Percentiles rank a stretch among this genome's conserved stretches.
phyloP scores from a whole-genome alignment of 2,888 invertebrate species.

The Drosophila atroscutellata region DNA sequence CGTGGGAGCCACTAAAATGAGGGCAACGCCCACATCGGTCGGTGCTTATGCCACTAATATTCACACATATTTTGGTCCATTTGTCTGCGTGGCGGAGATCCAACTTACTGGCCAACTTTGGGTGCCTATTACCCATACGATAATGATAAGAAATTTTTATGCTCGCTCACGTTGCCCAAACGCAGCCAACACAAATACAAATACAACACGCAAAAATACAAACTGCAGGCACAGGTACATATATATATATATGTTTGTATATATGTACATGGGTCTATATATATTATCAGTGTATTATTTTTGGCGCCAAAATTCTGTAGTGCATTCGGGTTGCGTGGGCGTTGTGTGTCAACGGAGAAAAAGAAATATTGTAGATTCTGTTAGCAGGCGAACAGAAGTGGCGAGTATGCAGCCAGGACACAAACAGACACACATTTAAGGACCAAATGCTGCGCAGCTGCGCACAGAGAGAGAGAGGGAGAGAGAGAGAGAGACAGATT shows the following conservation, averaged over 20 bases:
- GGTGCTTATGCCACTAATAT: slow-evolving; percentile 22
- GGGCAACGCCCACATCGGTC: slow-evolving; percentile 5
- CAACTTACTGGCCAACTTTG: slow-evolving; percentile 80
- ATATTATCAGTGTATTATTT: slow-evolving; percentile 68
- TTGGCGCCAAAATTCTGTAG: slow-evolving; percentile 59
- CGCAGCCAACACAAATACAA: slow-evolving; percentile 2
- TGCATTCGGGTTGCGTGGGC: slow-evolving; percentile 76
- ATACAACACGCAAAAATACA: not conserved
- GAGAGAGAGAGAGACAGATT: not conserved
- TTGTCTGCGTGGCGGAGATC: slow-evolving; percentile 34
- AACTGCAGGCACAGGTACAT: not conserved
- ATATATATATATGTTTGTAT: slow-evolving; percentile 5
- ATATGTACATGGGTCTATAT: slow-evolving; percentile 16
- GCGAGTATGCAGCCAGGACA: not conserved
- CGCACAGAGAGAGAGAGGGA: slow-evolving; percentile 34
- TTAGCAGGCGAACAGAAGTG: slow-evolving; percentile 73
- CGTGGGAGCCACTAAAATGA: slow-evolving; percentile 13
- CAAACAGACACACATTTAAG: slow-evolving; percentile 7
- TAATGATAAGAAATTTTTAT: slow-evolving; percentile 84
- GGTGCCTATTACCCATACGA: slow-evolving; percentile 83
- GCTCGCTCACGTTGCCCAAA: slow-evolving; percentile 51
- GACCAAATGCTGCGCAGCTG: slow-evolving; percentile 54
- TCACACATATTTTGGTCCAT: slow-evolving; percentile 21
- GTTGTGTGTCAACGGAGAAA: slow-evolving; percentile 78
- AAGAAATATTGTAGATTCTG: slow-evolving; percentile 83